Evolutionary conservation across 1,140 invertebrate species (phyloP), one percentile per base, ranked within the genome.

Genomic region (Anoplophora glabripennis): DNA sequence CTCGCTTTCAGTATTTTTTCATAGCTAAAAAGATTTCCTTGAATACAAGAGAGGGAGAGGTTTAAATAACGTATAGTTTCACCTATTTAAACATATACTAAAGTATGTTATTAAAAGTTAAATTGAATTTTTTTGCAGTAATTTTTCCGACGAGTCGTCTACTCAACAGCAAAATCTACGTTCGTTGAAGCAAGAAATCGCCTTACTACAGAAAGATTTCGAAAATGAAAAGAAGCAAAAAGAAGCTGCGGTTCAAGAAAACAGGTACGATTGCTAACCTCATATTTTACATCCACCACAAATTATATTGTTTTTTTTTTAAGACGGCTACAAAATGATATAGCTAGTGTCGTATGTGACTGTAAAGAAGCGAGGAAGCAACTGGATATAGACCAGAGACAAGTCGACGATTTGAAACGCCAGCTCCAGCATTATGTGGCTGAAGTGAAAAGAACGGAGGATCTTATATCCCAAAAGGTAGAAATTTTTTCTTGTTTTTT

Each of bases 341-440:
- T 89, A 55, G 78, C 79, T 0, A 67, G 78, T 2, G 65, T 77
- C 1, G 79, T 75, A 9, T 76, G 78, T 57, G 82, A 85, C 53
- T 65, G 75, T 11, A 73, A 78, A 21, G 77, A 73, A 1, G 58
- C 81, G 35, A 77, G 82, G 52, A 80, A 80, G 52, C 84, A 88
- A 67, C 75, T 86, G 52, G 86, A 88, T 41, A 75, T 79, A 37
- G 79, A 82, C 4, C 78, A 78, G 37, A 80, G 80, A 67, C 84
- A 89, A 77, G 83, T 85, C 0, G 83, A 83, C 44, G 81, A 85
- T 64, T 71, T 89, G 21, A 88, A 86, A 70, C 79, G 81, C 59
- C 86, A 89, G 66, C 71, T 89, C 59, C 86, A 88, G 66, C 84
- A 85, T 67, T 89, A 89, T 73, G 85, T 88, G 10, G 80, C 80